Evolutionary conservation across 1,140 invertebrate species (phyloP).

Genomic region (Drosophila sproati): DNA sequence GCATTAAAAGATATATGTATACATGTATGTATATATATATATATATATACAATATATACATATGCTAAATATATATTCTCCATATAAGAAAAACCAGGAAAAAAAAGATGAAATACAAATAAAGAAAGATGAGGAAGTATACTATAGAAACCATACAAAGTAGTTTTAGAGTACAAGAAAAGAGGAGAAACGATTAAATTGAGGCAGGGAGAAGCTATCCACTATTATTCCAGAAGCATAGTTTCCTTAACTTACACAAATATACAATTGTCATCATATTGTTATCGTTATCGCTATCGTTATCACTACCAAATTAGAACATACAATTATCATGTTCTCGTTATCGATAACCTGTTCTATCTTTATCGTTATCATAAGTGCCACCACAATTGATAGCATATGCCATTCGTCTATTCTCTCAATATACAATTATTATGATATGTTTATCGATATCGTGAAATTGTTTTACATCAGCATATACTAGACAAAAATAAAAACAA

Average conservation of each 20-base stretch:
- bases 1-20: slow-evolving; percentile 4
- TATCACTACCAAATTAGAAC: background rate
- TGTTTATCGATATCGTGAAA: too few relatives aligned
- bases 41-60: too few relatives aligned
- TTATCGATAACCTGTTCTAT: background rate
- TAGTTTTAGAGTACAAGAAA: slow-evolving; percentile 24
- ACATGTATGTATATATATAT: background rate
- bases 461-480: too few relatives aligned
- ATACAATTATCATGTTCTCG: background rate
- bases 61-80: slow-evolving; percentile 40
- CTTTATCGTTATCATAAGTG: background rate
- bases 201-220: slow-evolving; percentile 16
- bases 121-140: background rate
- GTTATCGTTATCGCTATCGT: slow-evolving; percentile 3
- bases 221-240: slow-evolving; percentile 29
- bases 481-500: too few relatives aligned
- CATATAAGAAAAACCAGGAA: slow-evolving; percentile 1
- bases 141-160: background rate
- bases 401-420: too few relatives aligned
- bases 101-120: slow-evolving; percentile 4
- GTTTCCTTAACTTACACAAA: background rate
- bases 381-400: too few relatives aligned
- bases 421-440: too few relatives aligned
- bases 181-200: slow-evolving; percentile 7
- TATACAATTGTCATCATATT: background rate